Percentiles rank a stretch among this genome's conserved stretches.
These are phyloP conservation scores for Siphonodentalium dalli DNA, from an alignment of 2,888 invertebrate genomes.

Conservation along the genomic window DNA sequence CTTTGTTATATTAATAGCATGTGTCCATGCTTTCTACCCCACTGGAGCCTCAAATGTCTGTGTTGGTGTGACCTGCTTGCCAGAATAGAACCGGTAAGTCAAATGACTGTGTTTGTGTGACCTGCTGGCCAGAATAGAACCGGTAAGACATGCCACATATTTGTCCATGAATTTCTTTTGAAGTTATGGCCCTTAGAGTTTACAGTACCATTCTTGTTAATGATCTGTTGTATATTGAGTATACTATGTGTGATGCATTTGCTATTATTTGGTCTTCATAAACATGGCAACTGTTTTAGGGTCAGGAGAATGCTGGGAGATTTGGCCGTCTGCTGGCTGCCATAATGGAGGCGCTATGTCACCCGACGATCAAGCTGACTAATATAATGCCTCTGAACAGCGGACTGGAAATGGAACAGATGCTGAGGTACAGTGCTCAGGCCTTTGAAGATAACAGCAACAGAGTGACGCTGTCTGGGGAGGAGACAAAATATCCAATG, in stretches of 20 bases:
- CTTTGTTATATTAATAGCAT: background rate
- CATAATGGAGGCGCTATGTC: constrained; percentile 84
- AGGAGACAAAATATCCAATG: constrained; percentile 77
- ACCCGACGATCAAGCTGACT: constrained; percentile 77
- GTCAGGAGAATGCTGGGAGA: constrained; percentile 53
- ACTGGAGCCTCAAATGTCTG: constrained; percentile 64
- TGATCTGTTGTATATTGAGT: background rate
- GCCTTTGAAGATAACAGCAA: constrained; percentile 61
- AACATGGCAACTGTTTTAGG: constrained; percentile 27
- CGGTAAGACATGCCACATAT: constrained; percentile 54
- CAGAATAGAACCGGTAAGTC: constrained; percentile 56
- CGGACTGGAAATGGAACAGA: constrained; percentile 62
- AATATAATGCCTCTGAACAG: constrained; percentile 78
- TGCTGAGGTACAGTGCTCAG: constrained; percentile 52
- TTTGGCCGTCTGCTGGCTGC: constrained; percentile 77
- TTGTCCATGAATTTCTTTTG: background rate
- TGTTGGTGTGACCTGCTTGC: constrained; percentile 77
- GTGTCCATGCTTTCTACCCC: background rate
- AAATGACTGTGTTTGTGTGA: constrained; percentile 94
- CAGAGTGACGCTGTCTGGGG: constrained; percentile 71
- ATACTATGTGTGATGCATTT: background rate
- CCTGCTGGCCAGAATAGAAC: constrained; percentile 54
- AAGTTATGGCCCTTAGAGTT: background rate
- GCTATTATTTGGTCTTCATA: background rate
- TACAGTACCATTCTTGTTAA: background rate